Percentiles rank a stretch among this genome's conserved stretches.
Conservation (phyloP, 2,797 vertebrate species). For the Schizopygopsis malacanthus region DNA sequence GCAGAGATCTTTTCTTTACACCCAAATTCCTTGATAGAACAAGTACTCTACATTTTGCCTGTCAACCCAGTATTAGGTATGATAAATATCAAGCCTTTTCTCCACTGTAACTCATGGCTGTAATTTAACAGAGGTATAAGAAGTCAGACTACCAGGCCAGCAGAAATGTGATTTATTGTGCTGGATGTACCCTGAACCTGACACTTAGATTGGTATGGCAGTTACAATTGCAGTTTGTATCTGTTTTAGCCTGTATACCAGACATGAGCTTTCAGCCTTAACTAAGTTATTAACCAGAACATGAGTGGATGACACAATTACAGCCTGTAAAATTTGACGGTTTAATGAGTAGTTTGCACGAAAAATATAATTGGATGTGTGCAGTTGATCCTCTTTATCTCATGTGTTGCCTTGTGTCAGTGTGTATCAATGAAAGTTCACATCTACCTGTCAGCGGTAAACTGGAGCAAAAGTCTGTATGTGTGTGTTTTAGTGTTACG, state of each 20-base stretch:
- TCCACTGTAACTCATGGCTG: slow-evolving; percentile 1
- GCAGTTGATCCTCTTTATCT: not conserved
- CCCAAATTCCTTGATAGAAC: slow-evolving; percentile 21
- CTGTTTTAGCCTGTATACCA: slow-evolving; percentile 32
- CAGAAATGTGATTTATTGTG: slow-evolving; percentile 43
- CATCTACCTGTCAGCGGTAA: slow-evolving; percentile 16
- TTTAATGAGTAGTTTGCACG: not conserved
- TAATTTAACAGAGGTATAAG: slow-evolving; percentile 28
- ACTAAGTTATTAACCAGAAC: slow-evolving; percentile 16
- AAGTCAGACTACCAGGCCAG: not conserved
- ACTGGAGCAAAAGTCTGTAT: slow-evolving; percentile 2
- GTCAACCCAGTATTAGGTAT: slow-evolving; percentile 36
- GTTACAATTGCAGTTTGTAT: slow-evolving; percentile 9
- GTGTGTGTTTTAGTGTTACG: slow-evolving; percentile 31
- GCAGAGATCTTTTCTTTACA: slow-evolving; percentile 16
- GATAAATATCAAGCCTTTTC: slow-evolving; percentile 42
- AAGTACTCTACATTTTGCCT: slow-evolving; percentile 12
- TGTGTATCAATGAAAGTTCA: slow-evolving; percentile 40
- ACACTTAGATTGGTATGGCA: slow-evolving; percentile 25
- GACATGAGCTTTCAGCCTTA: not conserved
- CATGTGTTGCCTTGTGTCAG: slow-evolving; percentile 34
- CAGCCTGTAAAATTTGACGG: slow-evolving; percentile 22
- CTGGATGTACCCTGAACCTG: slow-evolving; percentile 24
- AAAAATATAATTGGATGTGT: slow-evolving; percentile 19
- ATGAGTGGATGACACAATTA: slow-evolving; percentile 24